phyloP scores from a whole-genome alignment of 2,888 invertebrate species.

The Parnassius apollo region DNA sequence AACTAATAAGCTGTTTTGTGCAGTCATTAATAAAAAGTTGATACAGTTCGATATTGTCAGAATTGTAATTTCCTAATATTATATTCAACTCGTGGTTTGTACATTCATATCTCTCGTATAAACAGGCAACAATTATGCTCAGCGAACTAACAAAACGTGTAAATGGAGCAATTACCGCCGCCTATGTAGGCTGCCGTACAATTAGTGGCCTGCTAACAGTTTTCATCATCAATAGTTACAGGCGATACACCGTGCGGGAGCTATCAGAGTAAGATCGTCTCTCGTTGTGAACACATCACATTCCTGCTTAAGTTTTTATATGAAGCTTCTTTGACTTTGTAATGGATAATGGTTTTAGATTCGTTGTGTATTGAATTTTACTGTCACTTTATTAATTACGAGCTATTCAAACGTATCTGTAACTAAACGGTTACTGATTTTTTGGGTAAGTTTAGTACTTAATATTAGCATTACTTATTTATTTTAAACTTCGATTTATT shows the following conservation, averaged over 20 bases:
- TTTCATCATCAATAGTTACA: constrained; percentile 76
- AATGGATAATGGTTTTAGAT: background rate
- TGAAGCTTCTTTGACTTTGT: background rate
- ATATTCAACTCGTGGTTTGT: constrained; percentile 53
- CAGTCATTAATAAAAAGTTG: constrained; percentile 31
- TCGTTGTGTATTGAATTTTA: background rate
- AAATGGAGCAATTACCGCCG: constrained; percentile 79
- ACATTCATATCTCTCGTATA: constrained; percentile 64
- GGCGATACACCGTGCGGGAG: constrained; percentile 52
- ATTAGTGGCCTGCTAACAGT: constrained; percentile 78
- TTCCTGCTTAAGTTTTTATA: constrained; percentile 6
- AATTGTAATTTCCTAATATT: constrained; percentile 50
- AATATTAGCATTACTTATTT: no score
- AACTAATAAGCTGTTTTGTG: constrained; percentile 31
- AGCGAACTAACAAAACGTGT: constrained; percentile 77
- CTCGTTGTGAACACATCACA: constrained; percentile 59
- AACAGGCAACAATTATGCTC: constrained; percentile 75
- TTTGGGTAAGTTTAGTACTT: constrained; percentile 9
- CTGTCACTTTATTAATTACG: background rate
- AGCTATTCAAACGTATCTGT: background rate
- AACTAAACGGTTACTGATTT: background rate
- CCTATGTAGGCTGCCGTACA: constrained; percentile 76
- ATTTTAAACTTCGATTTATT: background rate
- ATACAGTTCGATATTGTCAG: constrained; percentile 37
- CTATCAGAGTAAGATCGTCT: constrained; percentile 66